phyloP scores from a whole-genome alignment of 2,113 vertebrate species.

The Oceanites oceanicus region DNA sequence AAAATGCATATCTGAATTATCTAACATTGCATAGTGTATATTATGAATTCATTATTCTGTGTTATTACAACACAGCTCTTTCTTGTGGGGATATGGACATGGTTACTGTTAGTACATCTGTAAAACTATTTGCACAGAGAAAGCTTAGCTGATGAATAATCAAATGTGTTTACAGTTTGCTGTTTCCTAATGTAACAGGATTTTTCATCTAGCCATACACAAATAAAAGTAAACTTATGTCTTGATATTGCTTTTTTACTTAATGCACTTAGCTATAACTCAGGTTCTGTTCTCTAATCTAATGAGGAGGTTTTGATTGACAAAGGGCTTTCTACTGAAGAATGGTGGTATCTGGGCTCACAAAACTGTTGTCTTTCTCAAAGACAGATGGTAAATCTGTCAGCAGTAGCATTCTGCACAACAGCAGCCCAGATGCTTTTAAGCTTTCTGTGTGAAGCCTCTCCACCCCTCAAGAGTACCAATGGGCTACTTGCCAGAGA shows the following conservation, averaged over 20 bases:
- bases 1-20: background rate
- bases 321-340: slow-evolving; percentile 31
- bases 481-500: slow-evolving; percentile 62
- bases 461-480: slow-evolving; percentile 55
- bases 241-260: background rate
- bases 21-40: background rate
- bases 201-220: background rate
- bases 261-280: background rate
- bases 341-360: slow-evolving; percentile 48
- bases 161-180: background rate
- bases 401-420: slow-evolving; percentile 65
- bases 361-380: slow-evolving; percentile 62
- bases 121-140: background rate
- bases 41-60: background rate
- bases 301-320: slow-evolving; percentile 47
- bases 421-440: slow-evolving; percentile 77
- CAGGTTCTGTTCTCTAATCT: slow-evolving; percentile 3
- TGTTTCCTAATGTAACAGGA: background rate
- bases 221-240: background rate
- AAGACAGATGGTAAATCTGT: slow-evolving; percentile 81
- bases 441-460: slow-evolving; percentile 65
- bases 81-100: background rate
- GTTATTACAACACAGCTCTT: background rate
- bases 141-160: background rate
- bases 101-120: background rate